Percentiles rank a stretch among this genome's conserved stretches.
Evolutionary conservation across 2,888 invertebrate species (phyloP).

Genomic region (Pseudococcus jackbeardsleyi): DNA sequence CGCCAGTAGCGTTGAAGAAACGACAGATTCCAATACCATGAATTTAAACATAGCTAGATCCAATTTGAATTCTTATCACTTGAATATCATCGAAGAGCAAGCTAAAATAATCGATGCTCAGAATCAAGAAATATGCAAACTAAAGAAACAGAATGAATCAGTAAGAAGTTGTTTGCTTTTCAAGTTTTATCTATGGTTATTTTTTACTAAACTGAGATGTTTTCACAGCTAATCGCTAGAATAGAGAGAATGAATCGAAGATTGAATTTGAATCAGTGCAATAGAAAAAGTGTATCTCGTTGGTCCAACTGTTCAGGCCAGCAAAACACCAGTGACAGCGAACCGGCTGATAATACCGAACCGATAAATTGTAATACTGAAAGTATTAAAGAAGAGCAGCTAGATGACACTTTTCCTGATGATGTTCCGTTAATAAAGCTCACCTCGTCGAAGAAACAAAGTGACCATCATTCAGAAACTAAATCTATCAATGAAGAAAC

Average conservation of each 20-base stretch:
- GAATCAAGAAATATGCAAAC: constrained; percentile 56
- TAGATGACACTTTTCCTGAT: constrained; percentile 54
- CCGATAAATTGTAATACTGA: neutral
- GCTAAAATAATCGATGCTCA: constrained; percentile 56
- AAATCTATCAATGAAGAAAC: constrained; percentile 16
- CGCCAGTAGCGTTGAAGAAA: constrained; percentile 75
- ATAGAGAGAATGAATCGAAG: constrained; percentile 61
- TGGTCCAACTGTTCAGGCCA: neutral
- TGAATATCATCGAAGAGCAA: constrained; percentile 62
- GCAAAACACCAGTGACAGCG: neutral
- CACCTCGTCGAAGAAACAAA: neutral
- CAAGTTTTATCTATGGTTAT: neutral
- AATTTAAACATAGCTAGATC: constrained; percentile 58
- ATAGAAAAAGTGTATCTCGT: neutral
- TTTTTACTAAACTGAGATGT: neutral
- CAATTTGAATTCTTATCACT: constrained; percentile 56
- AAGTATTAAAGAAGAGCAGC: neutral
- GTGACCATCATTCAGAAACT: neutral
- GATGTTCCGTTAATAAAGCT: constrained; percentile 47
- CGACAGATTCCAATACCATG: constrained; percentile 66
- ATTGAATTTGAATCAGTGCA: constrained; percentile 59
- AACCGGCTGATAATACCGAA: neutral
- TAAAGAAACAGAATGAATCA: constrained; percentile 60
- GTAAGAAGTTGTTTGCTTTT: neutral
- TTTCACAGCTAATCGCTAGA: constrained; percentile 53